phyloP scores from a whole-genome alignment of 2,888 invertebrate species.

The Chloroclystis v-ata region DNA sequence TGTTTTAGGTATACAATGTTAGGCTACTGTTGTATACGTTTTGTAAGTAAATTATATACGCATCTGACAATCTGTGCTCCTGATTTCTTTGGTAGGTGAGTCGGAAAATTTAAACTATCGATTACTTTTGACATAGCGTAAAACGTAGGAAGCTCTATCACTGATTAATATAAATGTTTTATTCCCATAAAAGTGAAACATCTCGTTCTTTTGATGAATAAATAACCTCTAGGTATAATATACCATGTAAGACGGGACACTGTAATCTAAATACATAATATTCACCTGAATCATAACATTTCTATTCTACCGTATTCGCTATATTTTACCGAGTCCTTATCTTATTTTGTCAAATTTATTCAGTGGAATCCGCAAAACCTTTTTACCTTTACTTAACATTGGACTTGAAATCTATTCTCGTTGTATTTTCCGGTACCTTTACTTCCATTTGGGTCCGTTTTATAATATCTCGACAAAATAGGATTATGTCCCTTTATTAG shows the following conservation, averaged over 20 bases:
- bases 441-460: slow-evolving; percentile 29
- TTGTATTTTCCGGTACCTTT: slow-evolving; percentile 24
- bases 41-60: no score
- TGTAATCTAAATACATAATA: no score
- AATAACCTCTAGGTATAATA: no score
- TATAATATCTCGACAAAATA: slow-evolving; percentile 35
- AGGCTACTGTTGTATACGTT: slow-evolving; percentile 3
- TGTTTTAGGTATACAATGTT: slow-evolving; percentile 15
- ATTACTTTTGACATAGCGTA: no score
- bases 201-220: no score
- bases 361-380: slow-evolving; percentile 4
- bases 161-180: no score
- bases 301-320: neutral
- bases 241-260: no score
- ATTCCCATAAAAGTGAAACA: no score
- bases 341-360: slow-evolving; percentile 9
- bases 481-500: slow-evolving; percentile 34
- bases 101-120: no score
- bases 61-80: no score
- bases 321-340: slow-evolving; percentile 1
- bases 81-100: no score
- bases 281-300: neutral
- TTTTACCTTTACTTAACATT: slow-evolving; percentile 15
- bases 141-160: no score
- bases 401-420: slow-evolving; percentile 23